A percentile compares a stretch with the other conserved stretches of the same genome.
These are phyloP conservation scores for Aphidius gifuensis DNA, from an alignment of 1,140 invertebrate genomes.

Conservation along the genomic window DNA sequence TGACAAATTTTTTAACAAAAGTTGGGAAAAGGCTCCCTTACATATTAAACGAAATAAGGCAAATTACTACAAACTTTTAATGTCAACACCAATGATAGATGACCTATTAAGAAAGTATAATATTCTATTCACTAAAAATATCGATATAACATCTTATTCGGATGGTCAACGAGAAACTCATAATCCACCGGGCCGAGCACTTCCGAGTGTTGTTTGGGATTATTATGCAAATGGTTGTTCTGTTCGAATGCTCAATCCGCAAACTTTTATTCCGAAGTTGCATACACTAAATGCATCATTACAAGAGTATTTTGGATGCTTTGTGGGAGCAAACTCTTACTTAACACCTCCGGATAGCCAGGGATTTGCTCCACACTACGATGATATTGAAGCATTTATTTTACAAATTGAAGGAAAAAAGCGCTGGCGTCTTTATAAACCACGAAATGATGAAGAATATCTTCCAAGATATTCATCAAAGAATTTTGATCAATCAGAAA, in stretches of 20 bases:
- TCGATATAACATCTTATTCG: conserved; percentile 85
- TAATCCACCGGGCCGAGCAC: conserved; percentile 76
- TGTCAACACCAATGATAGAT: conserved; percentile 76
- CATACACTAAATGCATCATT: conserved; percentile 69
- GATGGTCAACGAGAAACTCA: conserved; percentile 79
- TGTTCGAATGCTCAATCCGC: conserved; percentile 89
- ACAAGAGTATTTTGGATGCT: conserved; percentile 91
- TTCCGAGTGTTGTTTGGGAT: conserved; percentile 85
- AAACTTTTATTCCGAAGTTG: conserved; percentile 72
- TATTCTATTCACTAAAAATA: conserved; percentile 79
- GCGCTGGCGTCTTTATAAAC: conserved; percentile 87
- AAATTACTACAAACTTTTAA: conserved; percentile 70
- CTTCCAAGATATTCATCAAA: conserved; percentile 78
- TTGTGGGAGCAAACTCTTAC: conserved; percentile 93
- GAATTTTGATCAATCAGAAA: conserved; percentile 77
- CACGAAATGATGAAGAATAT: conserved; percentile 61
- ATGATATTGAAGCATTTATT: conserved; percentile 98
- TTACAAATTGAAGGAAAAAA: conserved; percentile 95
- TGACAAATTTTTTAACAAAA: conserved; percentile 39
- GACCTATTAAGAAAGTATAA: conserved; percentile 71
- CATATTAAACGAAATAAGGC: conserved; percentile 66
- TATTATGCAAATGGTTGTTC: conserved; percentile 88
- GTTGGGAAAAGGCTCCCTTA: conserved; percentile 81
- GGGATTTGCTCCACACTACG: conserved; percentile 97
- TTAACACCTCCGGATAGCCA: conserved; percentile 93